A percentile compares a stretch with the other conserved stretches of the same genome.
phyloP scores from a whole-genome alignment of 2,888 invertebrate genomes.

The Eledona agricola region DNA sequence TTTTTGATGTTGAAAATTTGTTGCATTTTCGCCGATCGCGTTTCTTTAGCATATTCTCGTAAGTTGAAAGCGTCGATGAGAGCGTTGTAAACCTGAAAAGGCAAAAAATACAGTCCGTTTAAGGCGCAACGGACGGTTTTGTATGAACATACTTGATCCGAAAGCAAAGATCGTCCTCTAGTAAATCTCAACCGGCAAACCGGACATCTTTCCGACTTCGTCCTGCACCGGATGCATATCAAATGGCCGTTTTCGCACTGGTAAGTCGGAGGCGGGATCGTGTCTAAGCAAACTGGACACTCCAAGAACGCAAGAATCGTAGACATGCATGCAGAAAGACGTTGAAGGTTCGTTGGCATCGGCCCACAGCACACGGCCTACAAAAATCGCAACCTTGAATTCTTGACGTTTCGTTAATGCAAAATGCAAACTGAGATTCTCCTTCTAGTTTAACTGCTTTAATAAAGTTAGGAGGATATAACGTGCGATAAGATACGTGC shows the following conservation, averaged over 20 bases:
- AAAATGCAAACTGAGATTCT: conserved; percentile 2
- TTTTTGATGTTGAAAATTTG: conserved; percentile 62
- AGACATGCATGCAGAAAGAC: conserved; percentile 65
- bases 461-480: conserved; percentile 12
- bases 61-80: conserved; percentile 65
- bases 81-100: conserved; percentile 62
- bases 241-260: conserved; percentile 75
- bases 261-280: conserved; percentile 69
- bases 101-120: not conserved
- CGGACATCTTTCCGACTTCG: conserved; percentile 70
- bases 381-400: conserved; percentile 34
- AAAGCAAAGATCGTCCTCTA: conserved; percentile 65
- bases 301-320: conserved; percentile 67
- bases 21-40: conserved; percentile 60
- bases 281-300: conserved; percentile 73
- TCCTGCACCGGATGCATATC: conserved; percentile 69
- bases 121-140: not conserved
- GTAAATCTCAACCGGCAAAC: conserved; percentile 68
- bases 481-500: conserved; percentile 9
- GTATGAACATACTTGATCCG: conserved; percentile 63
- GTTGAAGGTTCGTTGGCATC: conserved; percentile 66
- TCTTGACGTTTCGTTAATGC: not conserved
- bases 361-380: conserved; percentile 66
- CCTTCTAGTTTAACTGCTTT: not conserved
- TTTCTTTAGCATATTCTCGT: conserved; percentile 57